Evolutionary conservation across 1,140 invertebrate species (phyloP), one percentile per base, ranked within the genome.

Genomic region (Heterodera carotae): DNA sequence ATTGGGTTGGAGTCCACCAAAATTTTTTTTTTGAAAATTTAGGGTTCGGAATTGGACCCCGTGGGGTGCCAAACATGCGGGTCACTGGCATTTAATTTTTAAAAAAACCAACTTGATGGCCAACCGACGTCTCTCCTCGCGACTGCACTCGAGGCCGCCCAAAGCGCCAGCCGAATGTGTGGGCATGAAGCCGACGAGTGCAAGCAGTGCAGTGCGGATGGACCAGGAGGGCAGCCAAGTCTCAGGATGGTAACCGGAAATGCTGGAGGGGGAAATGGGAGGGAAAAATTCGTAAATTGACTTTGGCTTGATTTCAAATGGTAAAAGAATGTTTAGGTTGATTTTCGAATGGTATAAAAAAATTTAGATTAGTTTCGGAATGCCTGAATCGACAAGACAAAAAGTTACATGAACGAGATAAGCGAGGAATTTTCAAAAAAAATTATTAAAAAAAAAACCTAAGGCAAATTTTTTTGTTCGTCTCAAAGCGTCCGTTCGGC

Each of bases 221-320:
- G 64, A 89, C 86, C 29, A 81, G 70, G 66, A 74, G 7, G 78
- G 48, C 84, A 95, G 93, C 95, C 95, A 98, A 22, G 94, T 95
- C 89, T 97, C 95, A 22, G 95, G 95, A 89, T 98, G 95, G 89
- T 96, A 92, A n/a, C 94, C 94, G 82, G 94, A 97, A 83, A 98
- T 98, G 80, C 93, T 96, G 60, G 39, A 0, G 39, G 39, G 36
- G 36, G 36, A 10, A 39, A 0, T 43, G 39, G 12, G 6, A n/a
- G n/a, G n/a, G n/a, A 33, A 70, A 0, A 70, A 27, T 25, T 33
- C 36, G 4, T 39, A 39, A 39, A 39, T 10, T 5, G 10, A n/a
- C 10, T 53, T 53, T 53, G 48, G 48, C 2, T 3, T 22, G 5
- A 18, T 8, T 7, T n/a, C n/a, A n/a, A 12, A 53, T 53, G 18